Percentiles rank a stretch among this genome's conserved stretches.
Evolutionary conservation across 2,888 invertebrate genomes (phyloP).

Genomic region (Dichetophora obliterata): DNA sequence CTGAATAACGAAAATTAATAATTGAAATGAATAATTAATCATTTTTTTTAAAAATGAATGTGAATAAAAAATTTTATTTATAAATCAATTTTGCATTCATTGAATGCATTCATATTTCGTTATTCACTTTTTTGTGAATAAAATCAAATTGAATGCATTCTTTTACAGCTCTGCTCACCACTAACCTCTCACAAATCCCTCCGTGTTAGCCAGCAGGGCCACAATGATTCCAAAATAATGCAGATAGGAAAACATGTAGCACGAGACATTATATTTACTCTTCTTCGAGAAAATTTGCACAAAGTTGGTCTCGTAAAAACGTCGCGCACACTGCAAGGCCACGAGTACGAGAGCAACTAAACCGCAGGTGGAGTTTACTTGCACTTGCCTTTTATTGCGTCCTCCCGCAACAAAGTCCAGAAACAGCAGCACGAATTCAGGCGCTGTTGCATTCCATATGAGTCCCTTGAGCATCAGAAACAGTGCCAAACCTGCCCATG

Average conservation of each 20-base stretch:
- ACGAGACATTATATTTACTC: constrained; percentile 82
- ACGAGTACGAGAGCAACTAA: constrained; percentile 76
- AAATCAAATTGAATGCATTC: no score
- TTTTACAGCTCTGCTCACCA: not conserved
- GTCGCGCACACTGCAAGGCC: constrained; percentile 78
- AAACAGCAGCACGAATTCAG: constrained; percentile 67
- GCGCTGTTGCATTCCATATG: constrained; percentile 69
- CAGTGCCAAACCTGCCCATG: constrained; percentile 70
- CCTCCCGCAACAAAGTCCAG: constrained; percentile 69
- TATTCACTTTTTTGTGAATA: no score
- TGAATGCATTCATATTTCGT: no score
- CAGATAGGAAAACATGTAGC: constrained; percentile 81
- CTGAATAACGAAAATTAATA: no score
- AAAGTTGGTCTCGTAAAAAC: constrained; percentile 85
- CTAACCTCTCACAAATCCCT: constrained; percentile 73
- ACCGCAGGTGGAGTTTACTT: constrained; percentile 68
- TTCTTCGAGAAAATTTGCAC: constrained; percentile 84
- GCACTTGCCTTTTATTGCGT: constrained; percentile 61
- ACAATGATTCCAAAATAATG: constrained; percentile 83
- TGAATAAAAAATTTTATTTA: constrained; percentile 18
- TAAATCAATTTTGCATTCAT: constrained; percentile 48
- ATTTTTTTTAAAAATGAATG: not conserved
- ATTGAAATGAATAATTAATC: not conserved
- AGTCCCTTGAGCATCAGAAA: constrained; percentile 64
- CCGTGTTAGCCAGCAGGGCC: constrained; percentile 78